phyloP scores from a whole-genome alignment of 2,888 invertebrate species.

The Eupeodes luniger region DNA sequence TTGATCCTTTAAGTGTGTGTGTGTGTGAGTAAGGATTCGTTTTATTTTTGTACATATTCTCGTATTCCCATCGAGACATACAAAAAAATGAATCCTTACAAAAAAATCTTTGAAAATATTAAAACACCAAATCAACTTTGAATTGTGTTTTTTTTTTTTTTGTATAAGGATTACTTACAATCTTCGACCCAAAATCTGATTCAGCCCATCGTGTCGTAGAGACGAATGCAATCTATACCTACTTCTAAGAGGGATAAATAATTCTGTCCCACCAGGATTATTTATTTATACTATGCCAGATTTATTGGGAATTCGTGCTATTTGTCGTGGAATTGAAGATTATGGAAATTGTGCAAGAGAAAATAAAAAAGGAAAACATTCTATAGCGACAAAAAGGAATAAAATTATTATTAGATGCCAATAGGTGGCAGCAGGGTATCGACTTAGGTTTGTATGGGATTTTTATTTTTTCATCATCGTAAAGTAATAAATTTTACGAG shows the following conservation, averaged over 20 bases:
- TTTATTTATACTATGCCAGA: slow-evolving; percentile 51
- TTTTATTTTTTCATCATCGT: no score
- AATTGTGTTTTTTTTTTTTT: slow-evolving; percentile 10
- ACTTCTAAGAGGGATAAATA: neutral
- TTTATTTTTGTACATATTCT: neutral
- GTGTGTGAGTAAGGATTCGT: neutral
- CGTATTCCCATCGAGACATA: no score
- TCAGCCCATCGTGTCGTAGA: neutral
- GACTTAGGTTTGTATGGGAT: no score
- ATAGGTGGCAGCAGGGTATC: neutral
- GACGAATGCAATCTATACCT: slow-evolving; percentile 10
- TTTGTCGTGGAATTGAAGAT: slow-evolving; percentile 34
- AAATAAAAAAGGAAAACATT: slow-evolving; percentile 2
- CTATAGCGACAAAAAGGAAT: neutral
- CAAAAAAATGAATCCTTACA: neutral
- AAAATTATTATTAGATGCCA: neutral
- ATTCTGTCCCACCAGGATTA: slow-evolving; percentile 20
- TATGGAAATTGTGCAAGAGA: neutral
- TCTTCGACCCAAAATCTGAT: slow-evolving; percentile 51
- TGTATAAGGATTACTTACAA: slow-evolving; percentile 9
- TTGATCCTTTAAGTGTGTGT: slow-evolving; percentile 2
- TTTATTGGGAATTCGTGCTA: slow-evolving; percentile 32
- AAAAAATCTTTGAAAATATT: slow-evolving; percentile 31
- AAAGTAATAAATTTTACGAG: no score
- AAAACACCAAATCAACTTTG: slow-evolving; percentile 36